These are phyloP conservation scores for Sebastes jordani DNA, from an alignment of 2,797 vertebrate species.

Conservation along the genomic window DNA sequence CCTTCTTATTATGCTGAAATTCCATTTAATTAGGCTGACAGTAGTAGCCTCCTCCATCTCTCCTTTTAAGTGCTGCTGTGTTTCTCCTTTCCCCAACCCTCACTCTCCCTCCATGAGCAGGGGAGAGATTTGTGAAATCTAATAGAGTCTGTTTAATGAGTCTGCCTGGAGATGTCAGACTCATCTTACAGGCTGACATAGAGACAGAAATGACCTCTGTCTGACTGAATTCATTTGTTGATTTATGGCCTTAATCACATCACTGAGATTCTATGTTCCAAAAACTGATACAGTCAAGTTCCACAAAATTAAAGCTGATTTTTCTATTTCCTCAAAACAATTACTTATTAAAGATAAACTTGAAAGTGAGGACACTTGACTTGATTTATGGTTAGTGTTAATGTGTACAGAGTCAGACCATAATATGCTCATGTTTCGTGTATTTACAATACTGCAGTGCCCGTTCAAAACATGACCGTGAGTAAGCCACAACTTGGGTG, in stretches of 20 bases:
- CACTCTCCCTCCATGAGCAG: slow-evolving; percentile 29
- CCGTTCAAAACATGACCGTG: neutral
- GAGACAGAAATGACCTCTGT: slow-evolving; percentile 64
- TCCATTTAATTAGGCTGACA: slow-evolving; percentile 73
- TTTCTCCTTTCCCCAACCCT: slow-evolving; percentile 15
- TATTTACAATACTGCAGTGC: neutral
- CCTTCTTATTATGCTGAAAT: slow-evolving; percentile 69
- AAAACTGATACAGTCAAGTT: slow-evolving; percentile 25
- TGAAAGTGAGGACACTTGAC: neutral
- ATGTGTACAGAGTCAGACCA: neutral
- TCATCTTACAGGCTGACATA: slow-evolving; percentile 51
- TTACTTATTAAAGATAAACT: neutral
- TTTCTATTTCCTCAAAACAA: slow-evolving; percentile 20
- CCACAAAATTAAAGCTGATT: slow-evolving; percentile 10
- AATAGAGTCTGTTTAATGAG: slow-evolving; percentile 76
- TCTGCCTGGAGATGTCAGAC: slow-evolving; percentile 60
- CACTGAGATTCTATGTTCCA: slow-evolving; percentile 44
- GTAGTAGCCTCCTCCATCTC: slow-evolving; percentile 45
- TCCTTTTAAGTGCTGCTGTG: slow-evolving; percentile 49
- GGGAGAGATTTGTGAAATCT: slow-evolving; percentile 71
- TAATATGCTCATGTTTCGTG: neutral
- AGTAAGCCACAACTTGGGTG: neutral
- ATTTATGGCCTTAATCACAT: slow-evolving; percentile 52
- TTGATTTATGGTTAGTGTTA: neutral
- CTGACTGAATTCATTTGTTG: slow-evolving; percentile 45